Conservation (phyloP, 2,888 invertebrate genomes). For the Caenorhabditis sp. region DNA sequence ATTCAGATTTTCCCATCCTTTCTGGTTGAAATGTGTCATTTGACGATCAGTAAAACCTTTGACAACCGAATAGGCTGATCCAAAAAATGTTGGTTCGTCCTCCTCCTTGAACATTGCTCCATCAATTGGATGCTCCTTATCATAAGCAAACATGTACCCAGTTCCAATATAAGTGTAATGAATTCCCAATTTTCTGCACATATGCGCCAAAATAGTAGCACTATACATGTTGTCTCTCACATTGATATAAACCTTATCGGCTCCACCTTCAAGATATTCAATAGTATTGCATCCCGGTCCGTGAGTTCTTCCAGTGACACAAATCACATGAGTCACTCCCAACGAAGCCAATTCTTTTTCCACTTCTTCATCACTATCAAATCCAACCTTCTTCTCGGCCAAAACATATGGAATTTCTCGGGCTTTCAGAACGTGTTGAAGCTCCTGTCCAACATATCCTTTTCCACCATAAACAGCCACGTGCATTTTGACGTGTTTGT, state of each 20-base stretch:
- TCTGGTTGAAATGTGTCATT: slow-evolving; percentile 50
- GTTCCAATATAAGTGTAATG: slow-evolving; percentile 70
- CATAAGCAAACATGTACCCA: slow-evolving; percentile 69
- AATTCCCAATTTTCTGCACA: slow-evolving; percentile 59
- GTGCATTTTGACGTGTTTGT: slow-evolving; percentile 57
- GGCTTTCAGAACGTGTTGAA: slow-evolving; percentile 50
- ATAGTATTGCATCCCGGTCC: slow-evolving; percentile 63
- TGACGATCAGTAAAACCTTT: slow-evolving; percentile 68
- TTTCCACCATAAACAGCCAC: slow-evolving; percentile 65
- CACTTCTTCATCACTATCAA: slow-evolving; percentile 58
- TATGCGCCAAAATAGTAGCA: slow-evolving; percentile 59
- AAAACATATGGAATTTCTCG: slow-evolving; percentile 56
- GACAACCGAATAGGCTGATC: slow-evolving; percentile 69
- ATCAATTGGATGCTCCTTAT: slow-evolving; percentile 66
- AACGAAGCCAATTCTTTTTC: slow-evolving; percentile 57
- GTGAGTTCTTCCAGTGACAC: slow-evolving; percentile 65
- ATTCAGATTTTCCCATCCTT: slow-evolving; percentile 63
- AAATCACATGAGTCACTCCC: slow-evolving; percentile 68
- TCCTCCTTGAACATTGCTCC: slow-evolving; percentile 61
- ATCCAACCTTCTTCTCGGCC: slow-evolving; percentile 60
- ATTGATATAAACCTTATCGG: slow-evolving; percentile 64
- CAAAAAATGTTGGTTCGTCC: slow-evolving; percentile 68
- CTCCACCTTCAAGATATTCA: slow-evolving; percentile 68
- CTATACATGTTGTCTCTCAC: slow-evolving; percentile 68
- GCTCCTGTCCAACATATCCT: slow-evolving; percentile 54